Conservation (phyloP, 2,113 vertebrate species). For the Anarhynchus alexandrinus region DNA sequence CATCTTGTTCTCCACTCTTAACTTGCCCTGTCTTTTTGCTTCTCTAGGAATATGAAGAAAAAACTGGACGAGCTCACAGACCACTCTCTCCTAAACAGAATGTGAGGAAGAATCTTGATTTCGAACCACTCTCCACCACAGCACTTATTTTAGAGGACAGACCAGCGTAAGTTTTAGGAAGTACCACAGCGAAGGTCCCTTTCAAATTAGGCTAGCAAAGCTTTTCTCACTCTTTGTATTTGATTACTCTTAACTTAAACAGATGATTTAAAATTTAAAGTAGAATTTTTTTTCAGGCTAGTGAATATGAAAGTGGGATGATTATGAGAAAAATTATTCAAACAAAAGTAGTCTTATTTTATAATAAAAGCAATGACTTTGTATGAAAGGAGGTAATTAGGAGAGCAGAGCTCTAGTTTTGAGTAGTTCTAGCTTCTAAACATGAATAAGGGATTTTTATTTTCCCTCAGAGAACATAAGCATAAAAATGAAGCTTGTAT, state of each 20-base stretch:
- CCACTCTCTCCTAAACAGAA: constrained; percentile 87
- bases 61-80: constrained; percentile 81
- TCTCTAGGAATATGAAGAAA: constrained; percentile 95
- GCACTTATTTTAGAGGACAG: constrained; percentile 94
- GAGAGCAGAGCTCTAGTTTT: not conserved
- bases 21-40: not conserved
- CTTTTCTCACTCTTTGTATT: not conserved
- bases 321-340: not conserved
- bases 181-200: not conserved
- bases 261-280: not conserved
- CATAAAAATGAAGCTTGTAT: not conserved
- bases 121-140: constrained; percentile 95
- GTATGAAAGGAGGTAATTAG: not conserved
- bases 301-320: not conserved
- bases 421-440: not conserved
- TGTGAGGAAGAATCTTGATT: constrained; percentile 92
- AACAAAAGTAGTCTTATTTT: not conserved
- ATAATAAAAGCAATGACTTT: not conserved
- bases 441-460: not conserved
- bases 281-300: not conserved
- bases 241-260: not conserved
- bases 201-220: not conserved
- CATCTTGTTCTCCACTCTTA: not conserved
- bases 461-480: not conserved
- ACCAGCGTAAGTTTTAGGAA: constrained; percentile 84